These are phyloP conservation scores for Dione juno DNA, from an alignment of 2,888 invertebrate genomes.

Conservation along the genomic window DNA sequence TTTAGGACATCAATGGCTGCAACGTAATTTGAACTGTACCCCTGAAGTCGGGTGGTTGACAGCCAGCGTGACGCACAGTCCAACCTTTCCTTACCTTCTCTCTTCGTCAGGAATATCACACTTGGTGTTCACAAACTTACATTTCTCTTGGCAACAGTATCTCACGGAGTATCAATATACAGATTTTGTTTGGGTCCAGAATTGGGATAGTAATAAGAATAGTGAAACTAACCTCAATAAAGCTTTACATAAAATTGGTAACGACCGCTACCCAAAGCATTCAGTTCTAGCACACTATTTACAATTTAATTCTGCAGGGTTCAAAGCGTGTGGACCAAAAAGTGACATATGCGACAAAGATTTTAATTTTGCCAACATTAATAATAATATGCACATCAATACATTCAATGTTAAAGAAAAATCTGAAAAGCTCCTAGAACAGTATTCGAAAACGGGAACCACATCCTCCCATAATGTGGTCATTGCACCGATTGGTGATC, in stretches of 20 bases:
- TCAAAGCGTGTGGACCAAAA: conserved; percentile 70
- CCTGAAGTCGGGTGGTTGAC: conserved; percentile 95
- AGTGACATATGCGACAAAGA: conserved; percentile 57
- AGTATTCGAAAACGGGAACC: conserved; percentile 94
- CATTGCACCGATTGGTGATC: conserved; percentile 95
- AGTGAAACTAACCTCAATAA: conserved; percentile 60
- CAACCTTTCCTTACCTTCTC: conserved; percentile 94
- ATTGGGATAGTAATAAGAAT: conserved; percentile 85
- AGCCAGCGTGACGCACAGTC: conserved; percentile 97
- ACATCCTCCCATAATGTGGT: conserved; percentile 94
- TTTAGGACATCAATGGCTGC: conserved; percentile 94
- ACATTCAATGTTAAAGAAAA: conserved; percentile 92
- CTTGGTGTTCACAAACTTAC: conserved; percentile 94
- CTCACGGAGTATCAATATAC: conserved; percentile 92
- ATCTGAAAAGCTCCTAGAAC: conserved; percentile 92
- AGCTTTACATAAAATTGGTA: conserved; percentile 63
- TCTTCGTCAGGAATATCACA: conserved; percentile 90
- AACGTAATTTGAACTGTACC: conserved; percentile 89
- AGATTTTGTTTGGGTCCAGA: conserved; percentile 96
- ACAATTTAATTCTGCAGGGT: conserved; percentile 70
- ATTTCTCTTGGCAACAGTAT: conserved; percentile 97
- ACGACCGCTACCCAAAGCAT: conserved; percentile 64
- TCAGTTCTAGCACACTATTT: conserved; percentile 67
- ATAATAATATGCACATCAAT: conserved; percentile 90
- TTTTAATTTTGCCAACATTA: conserved; percentile 88